A percentile compares a stretch with the other conserved stretches of the same genome.
Conservation (phyloP, 1,140 invertebrate genomes). For the Venustaconcha ellipsiformis region DNA sequence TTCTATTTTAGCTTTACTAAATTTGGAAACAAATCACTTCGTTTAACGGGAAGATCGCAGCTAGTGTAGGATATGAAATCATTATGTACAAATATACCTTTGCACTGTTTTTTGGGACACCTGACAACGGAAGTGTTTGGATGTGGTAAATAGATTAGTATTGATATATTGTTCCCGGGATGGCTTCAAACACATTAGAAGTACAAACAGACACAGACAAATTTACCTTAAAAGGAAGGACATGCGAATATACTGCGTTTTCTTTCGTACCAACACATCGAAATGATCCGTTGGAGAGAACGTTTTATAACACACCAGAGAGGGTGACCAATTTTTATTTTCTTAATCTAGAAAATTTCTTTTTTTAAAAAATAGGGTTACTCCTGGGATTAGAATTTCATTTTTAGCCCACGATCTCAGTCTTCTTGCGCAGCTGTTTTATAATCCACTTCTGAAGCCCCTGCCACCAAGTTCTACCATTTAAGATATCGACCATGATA, state of each 20-base stretch:
- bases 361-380: not conserved
- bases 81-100: no score
- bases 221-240: slow-evolving; percentile 59
- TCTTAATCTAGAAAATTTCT: not conserved
- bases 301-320: slow-evolving; percentile 61
- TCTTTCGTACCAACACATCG: slow-evolving; percentile 62
- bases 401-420: no score
- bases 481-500: no score
- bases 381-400: no score
- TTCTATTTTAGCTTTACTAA: no score
- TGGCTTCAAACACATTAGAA: not conserved
- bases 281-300: slow-evolving; percentile 56
- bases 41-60: no score
- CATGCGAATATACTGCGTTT: slow-evolving; percentile 67
- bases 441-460: no score
- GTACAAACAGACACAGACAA: slow-evolving; percentile 59
- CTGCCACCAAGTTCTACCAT: no score
- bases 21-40: no score
- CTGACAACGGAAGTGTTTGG: slow-evolving; percentile 47
- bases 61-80: no score
- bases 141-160: slow-evolving; percentile 3
- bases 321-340: slow-evolving; percentile 40
- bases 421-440: no score
- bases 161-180: not conserved
- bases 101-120: slow-evolving; percentile 3